These are phyloP conservation scores for Sitobion miscanthi DNA, from an alignment of 1,140 invertebrate genomes.

Conservation along the genomic window DNA sequence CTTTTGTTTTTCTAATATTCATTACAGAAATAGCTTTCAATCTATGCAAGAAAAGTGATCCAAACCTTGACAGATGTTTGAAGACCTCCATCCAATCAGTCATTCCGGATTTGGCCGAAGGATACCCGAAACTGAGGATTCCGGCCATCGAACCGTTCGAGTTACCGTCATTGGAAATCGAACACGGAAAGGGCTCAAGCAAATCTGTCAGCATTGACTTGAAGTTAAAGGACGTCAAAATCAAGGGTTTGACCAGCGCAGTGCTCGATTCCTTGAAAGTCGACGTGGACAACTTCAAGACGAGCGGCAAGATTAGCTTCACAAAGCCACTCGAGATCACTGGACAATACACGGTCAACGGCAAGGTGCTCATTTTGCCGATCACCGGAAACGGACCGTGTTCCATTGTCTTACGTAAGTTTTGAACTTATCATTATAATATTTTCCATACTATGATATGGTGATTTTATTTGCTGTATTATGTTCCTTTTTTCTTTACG, in stretches of 20 bases:
- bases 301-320: conserved; percentile 50
- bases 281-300: conserved; percentile 54
- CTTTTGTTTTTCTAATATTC: not conserved
- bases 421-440: conserved; percentile 49
- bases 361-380: conserved; percentile 61
- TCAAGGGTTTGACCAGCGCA: conserved; percentile 61
- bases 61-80: conserved; percentile 53
- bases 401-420: conserved; percentile 61
- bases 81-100: conserved; percentile 49
- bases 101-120: conserved; percentile 57
- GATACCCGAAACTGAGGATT: conserved; percentile 60
- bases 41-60: conserved; percentile 56
- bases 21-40: conserved; percentile 44
- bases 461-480: too few relatives aligned
- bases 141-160: conserved; percentile 61
- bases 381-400: conserved; percentile 60
- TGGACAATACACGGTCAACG: conserved; percentile 60
- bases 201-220: conserved; percentile 62
- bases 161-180: conserved; percentile 60
- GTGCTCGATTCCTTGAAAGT: conserved; percentile 42
- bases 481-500: not conserved
- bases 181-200: conserved; percentile 59
- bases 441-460: not conserved
- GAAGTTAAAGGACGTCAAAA: conserved; percentile 62
- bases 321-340: conserved; percentile 56